Base-by-base conservation (phyloP, 2,113 vertebrate species). In the Xenopus laevis region DNA sequence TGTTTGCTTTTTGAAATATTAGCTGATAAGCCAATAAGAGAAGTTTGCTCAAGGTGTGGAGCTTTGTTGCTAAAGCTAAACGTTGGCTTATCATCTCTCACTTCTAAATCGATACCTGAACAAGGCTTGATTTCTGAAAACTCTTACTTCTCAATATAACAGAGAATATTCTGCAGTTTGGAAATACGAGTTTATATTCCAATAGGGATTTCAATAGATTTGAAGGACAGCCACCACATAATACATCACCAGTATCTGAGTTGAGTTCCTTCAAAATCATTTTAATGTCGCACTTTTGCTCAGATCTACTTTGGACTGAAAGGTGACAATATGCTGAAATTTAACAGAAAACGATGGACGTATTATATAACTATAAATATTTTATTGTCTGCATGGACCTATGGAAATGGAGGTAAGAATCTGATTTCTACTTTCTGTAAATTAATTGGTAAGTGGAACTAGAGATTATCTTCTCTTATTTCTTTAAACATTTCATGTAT, bases 41-140 rank as follows among this genome's bases (percentile, higher is more conserved):
- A 17, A 61, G 72, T 75, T 75, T 75, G 65, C 65, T 47, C 60
- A 75, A 68, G 72, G 72, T 68, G 72, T 75, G 65, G 60, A 21
- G 45, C 50, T 61, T 74, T 73, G 64, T 67, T 53, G 66, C 63
- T 20, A 20, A 20, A 33, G 7, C 40, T 44, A 20, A n/a, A 15
- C 46, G 63, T 45, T 65, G 65, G 45, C 50, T 57, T 65, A 30
- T 66, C 61, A n/a, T 7, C n/a, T 8, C 18, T 53, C 61, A 50
- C 47, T 50, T 10, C 47, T 10, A 50, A 50, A 4, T 2, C 47
- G 13, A 16, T 10, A 50, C 47, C 47, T 50, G 47, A 50, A 4
- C 47, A 50, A 15, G 47, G 15, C 15, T 13, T 16, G 15, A 50
- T 13, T 50, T 12, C 47, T 50, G 11, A 16, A 50, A 50, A 16